Percentiles rank a stretch among this genome's conserved stretches.
Conservation (phyloP, 2,113 vertebrate genomes). For the Phaetusa simplex region DNA sequence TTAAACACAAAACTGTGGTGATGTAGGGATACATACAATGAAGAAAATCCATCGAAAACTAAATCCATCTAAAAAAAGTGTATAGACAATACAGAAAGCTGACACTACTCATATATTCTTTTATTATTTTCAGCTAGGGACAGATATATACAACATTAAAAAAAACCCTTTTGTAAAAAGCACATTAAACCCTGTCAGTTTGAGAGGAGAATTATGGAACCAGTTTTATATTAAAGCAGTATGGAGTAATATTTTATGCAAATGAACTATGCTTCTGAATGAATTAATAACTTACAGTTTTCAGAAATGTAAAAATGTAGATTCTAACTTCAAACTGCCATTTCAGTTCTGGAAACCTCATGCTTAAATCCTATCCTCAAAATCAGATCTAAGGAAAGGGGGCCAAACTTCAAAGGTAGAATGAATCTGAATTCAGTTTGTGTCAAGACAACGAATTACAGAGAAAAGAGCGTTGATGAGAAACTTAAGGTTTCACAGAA, state of each 20-base stretch:
- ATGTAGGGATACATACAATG: background rate
- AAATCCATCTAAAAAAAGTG: background rate
- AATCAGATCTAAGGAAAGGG: background rate
- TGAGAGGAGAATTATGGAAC: background rate
- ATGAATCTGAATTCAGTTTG: background rate
- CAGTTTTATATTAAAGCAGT: background rate
- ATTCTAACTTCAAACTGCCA: background rate
- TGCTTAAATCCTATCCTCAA: background rate
- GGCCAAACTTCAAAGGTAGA: background rate
- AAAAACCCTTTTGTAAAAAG: background rate
- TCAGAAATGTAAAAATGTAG: background rate
- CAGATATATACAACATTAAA: background rate
- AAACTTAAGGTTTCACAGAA: background rate
- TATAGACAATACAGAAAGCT: background rate
- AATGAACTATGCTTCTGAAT: background rate
- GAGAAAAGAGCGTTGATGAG: background rate
- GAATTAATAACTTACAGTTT: background rate
- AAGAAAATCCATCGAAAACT: background rate
- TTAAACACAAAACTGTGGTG: background rate
- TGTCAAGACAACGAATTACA: background rate
- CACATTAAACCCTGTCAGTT: background rate
- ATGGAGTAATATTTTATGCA: background rate
- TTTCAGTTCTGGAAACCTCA: background rate
- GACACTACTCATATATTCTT: background rate
- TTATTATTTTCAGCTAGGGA: background rate